These are phyloP conservation scores for Poecilus cupreus DNA, from an alignment of 2,888 invertebrate species.

Conservation along the genomic window DNA sequence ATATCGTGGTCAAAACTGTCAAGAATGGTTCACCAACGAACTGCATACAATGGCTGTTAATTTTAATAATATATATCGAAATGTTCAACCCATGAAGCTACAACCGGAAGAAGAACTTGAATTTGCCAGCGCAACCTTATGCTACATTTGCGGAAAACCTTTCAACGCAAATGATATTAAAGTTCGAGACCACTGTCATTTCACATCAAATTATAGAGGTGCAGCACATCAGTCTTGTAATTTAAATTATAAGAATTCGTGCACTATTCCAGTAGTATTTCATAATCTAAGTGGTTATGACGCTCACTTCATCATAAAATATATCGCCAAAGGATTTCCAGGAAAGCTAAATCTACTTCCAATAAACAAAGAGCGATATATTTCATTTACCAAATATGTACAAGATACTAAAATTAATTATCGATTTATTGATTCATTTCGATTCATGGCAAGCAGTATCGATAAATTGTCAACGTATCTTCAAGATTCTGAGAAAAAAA, in stretches of 20 bases:
- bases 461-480: slow-evolving; percentile 63
- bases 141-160: no score
- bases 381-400: slow-evolving; percentile 40
- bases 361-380: slow-evolving; percentile 24
- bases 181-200: slow-evolving; percentile 64
- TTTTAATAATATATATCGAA: not conserved
- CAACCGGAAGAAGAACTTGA: not conserved
- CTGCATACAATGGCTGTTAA: slow-evolving; percentile 8
- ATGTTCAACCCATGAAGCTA: slow-evolving; percentile 20
- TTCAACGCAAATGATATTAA: slow-evolving; percentile 49
- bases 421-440: slow-evolving; percentile 59
- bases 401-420: slow-evolving; percentile 5
- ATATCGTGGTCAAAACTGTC: slow-evolving; percentile 62
- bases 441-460: slow-evolving; percentile 63
- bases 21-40: slow-evolving; percentile 61
- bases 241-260: slow-evolving; percentile 63
- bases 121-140: slow-evolving; percentile 1
- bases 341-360: not conserved
- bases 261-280: slow-evolving; percentile 64
- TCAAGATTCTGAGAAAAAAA: slow-evolving; percentile 56
- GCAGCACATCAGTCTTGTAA: slow-evolving; percentile 64
- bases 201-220: slow-evolving; percentile 61
- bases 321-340: not conserved
- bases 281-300: slow-evolving; percentile 64
- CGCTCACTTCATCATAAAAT: slow-evolving; percentile 61